These are phyloP conservation scores for Matsumyia berberina DNA, from an alignment of 2,888 invertebrate species.

Conservation along the genomic window DNA sequence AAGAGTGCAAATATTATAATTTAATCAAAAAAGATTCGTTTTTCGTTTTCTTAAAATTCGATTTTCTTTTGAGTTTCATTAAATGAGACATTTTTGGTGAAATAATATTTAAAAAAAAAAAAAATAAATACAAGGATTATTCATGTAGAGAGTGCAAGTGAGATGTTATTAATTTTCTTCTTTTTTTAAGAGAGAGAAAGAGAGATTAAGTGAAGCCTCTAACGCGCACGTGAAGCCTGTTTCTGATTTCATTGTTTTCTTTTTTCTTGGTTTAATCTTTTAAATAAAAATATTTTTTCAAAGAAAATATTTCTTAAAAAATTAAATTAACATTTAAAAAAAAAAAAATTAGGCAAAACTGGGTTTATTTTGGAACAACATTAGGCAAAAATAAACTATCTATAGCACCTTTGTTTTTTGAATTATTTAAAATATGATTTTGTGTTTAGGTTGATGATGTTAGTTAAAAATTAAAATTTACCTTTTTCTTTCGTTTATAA, in stretches of 20 bases:
- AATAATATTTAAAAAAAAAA: conserved; percentile 30
- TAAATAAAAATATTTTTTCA: conserved; percentile 66
- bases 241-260: conserved; percentile 26
- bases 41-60: conserved; percentile 44
- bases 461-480: conserved; percentile 57
- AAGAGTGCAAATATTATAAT: conserved; percentile 34
- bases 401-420: conserved; percentile 82
- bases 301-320: conserved; percentile 70
- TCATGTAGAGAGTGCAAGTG: conserved; percentile 53
- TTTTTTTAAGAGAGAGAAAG: conserved; percentile 59
- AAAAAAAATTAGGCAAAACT: conserved; percentile 66
- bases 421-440: conserved; percentile 68
- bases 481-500: conserved; percentile 70
- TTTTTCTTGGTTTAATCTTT: conserved; percentile 47
- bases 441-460: conserved; percentile 71
- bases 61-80: conserved; percentile 36
- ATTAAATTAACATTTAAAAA: conserved; percentile 63
- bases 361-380: conserved; percentile 73
- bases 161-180: conserved; percentile 49
- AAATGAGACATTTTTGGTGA: conserved; percentile 27
- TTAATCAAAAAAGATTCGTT: conserved; percentile 38
- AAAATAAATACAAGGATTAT: conserved; percentile 60
- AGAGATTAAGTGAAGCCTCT: conserved; percentile 66
- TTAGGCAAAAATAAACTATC: conserved; percentile 80
- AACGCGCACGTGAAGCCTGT: conserved; percentile 63